Conservation (phyloP, 2,888 invertebrate species). For the Masnerella sp. region DNA sequence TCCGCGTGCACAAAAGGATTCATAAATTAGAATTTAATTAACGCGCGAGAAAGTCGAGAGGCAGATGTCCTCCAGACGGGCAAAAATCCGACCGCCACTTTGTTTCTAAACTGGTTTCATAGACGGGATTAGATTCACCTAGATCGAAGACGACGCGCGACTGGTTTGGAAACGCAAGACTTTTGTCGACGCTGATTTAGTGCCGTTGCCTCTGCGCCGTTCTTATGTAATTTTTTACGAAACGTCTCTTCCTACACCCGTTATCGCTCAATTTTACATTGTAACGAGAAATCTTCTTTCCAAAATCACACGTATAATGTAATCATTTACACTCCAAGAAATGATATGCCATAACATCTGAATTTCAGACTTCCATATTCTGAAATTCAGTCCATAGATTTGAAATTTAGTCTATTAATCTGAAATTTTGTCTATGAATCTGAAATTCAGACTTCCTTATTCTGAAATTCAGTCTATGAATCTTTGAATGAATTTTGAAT, state of each 20-base stretch:
- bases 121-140: slow-evolving; percentile 50
- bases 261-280: too few relatives aligned
- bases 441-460: too few relatives aligned
- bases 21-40: slow-evolving; percentile 55
- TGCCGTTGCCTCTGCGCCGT: slow-evolving; percentile 13
- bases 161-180: slow-evolving; percentile 37
- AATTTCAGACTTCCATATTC: too few relatives aligned
- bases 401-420: too few relatives aligned
- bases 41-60: slow-evolving; percentile 41
- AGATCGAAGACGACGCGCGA: slow-evolving; percentile 42
- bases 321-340: too few relatives aligned
- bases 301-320: too few relatives aligned
- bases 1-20: slow-evolving; percentile 38
- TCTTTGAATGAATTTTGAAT: too few relatives aligned
- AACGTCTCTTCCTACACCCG: slow-evolving; percentile 11
- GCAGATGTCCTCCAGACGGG: slow-evolving; percentile 45
- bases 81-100: slow-evolving; percentile 35
- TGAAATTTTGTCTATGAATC: too few relatives aligned
- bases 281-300: too few relatives aligned
- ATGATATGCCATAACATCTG: too few relatives aligned
- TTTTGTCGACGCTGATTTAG: slow-evolving; percentile 40
- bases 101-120: slow-evolving; percentile 54
- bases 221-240: slow-evolving; percentile 48
- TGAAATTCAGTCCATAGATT: too few relatives aligned
- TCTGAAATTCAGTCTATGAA: too few relatives aligned